Base-by-base conservation (phyloP, 2,888 invertebrate species). In the Andrena haemorrhoa region DNA sequence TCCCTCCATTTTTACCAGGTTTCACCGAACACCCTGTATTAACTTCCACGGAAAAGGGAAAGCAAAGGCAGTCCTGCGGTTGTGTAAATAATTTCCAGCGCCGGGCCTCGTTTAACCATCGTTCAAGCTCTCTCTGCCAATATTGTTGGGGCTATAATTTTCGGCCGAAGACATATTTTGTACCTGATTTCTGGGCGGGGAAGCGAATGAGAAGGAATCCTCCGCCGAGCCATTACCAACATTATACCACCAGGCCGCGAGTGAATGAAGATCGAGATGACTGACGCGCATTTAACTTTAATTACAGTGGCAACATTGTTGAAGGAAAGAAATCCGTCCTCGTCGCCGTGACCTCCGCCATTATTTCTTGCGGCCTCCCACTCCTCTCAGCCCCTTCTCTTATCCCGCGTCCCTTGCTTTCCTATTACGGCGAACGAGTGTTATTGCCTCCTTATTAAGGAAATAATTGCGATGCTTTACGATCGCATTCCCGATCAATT, bases 381-480 rank as follows among this genome's bases (percentile, higher is more conserved):
- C 72, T 41, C 41, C 49, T 33, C 35, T 26, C 56, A 29, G 8
- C 29, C 31, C 49, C 33, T 66, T 58, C 26, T 20, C n/a, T 60
- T 60, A 41, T 26, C 16, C 56, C 64, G 33, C 26, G 41, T 66
- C 66, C 65, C 74, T 47, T 58, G 20, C 70, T 73, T 73, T 75
- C 71, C 53, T 77, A 76, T 86, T 86, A 86, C 35, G 78, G 63
- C 63, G 60, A 69, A 79, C 53, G 72, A 69, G 63, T 61, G 75
- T 75, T 81, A 86, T 74, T 84, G 69, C 71, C 76, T 80, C 68
- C 72, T 86, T 81, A 80, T 84, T 83, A 86, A 86, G 78, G 63
- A 61, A 79, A 78, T 86, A 74, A 86, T 83, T 81, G 71, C 65
- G 69, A 49, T 85, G 49, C 56, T 58, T 71, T 63, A 69, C 51